A percentile compares a stretch with the other conserved stretches of the same genome.
Evolutionary conservation across 2,113 vertebrate genomes (phyloP).

Genomic region (Ageneiosus marmoratus): DNA sequence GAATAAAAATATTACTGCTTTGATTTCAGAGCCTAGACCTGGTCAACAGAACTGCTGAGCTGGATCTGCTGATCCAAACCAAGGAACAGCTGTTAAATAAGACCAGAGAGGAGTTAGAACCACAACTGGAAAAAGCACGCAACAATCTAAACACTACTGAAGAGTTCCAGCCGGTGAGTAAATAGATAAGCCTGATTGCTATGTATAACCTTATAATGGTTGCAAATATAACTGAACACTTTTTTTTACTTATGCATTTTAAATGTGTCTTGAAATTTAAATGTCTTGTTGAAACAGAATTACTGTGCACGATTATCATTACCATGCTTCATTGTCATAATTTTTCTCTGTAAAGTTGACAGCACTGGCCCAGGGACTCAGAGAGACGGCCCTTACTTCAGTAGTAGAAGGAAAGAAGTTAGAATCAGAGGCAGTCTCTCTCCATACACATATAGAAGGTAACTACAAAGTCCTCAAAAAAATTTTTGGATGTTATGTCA

Average conservation of each 20-base stretch:
- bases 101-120: slow-evolving; percentile 52
- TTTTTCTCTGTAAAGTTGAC: slow-evolving; percentile 64
- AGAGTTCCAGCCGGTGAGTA: slow-evolving; percentile 63
- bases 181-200: not conserved
- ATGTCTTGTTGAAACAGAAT: too few relatives aligned
- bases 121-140: slow-evolving; percentile 43
- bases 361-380: slow-evolving; percentile 63
- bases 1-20: not conserved
- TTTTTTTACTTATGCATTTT: not conserved
- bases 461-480: slow-evolving; percentile 15
- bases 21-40: slow-evolving; percentile 53
- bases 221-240: too few relatives aligned
- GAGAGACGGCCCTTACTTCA: slow-evolving; percentile 62
- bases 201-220: not conserved
- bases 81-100: slow-evolving; percentile 61
- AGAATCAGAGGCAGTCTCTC: slow-evolving; percentile 64
- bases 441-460: slow-evolving; percentile 80
- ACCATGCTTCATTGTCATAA: not conserved
- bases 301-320: not conserved
- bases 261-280: not conserved
- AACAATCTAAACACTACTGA: slow-evolving; percentile 59
- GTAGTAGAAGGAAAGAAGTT: slow-evolving; percentile 73
- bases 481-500: too few relatives aligned
- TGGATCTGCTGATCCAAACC: slow-evolving; percentile 57
- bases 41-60: slow-evolving; percentile 56